Evolutionary conservation across 2,113 vertebrate species (phyloP), one percentile per base, ranked within the genome.

Genomic region (Engraulis encrasicolus): DNA sequence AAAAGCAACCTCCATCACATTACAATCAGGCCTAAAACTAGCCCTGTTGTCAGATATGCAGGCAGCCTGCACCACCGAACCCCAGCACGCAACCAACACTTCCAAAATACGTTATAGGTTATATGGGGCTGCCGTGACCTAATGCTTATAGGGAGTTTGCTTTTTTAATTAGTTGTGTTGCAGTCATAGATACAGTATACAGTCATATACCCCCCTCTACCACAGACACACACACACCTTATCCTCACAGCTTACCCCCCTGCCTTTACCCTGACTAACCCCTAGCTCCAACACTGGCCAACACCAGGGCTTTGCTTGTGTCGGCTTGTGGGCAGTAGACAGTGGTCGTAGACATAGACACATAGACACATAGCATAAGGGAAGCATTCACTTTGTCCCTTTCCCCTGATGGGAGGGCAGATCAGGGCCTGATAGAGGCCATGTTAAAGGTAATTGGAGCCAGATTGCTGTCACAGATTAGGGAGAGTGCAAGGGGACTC

Each of bases 391-490:
- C 66, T 74, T 74, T 74, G 66, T 78, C 78, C 61, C 78, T 85
- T 78, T 79, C 58, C 77, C 52, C 45, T 80, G 80, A 58, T 78
- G 79, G 54, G 31, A 27, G 79, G 27, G 81, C 81, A 85, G 85
- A 87, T 86, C 45, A 71, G 83, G 85, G 78, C 80, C 85, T 78
- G 82, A 79, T 74, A 74, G 84, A 85, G 86, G 50, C 66, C 23
- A 40, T 87, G 81, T 83, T 61, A 82, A 82, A 85, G 66, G 79
- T 87, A 87, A 87, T 82, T 83, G 84, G 79, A 87, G 83, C 23
- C 66, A 87, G 79, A 82, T 84, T 82, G 82, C 79, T 83, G 79
- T 80, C 79, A 79, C 50, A 87, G 87, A 89, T 87, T 78, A 86
- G 71, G 78, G 58, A 54, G 66, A 84, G 80, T 82, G 77, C 82